Evolutionary conservation across 2,888 invertebrate species (phyloP), one percentile per base, ranked within the genome.

Genomic region (Netelia melanura): DNA sequence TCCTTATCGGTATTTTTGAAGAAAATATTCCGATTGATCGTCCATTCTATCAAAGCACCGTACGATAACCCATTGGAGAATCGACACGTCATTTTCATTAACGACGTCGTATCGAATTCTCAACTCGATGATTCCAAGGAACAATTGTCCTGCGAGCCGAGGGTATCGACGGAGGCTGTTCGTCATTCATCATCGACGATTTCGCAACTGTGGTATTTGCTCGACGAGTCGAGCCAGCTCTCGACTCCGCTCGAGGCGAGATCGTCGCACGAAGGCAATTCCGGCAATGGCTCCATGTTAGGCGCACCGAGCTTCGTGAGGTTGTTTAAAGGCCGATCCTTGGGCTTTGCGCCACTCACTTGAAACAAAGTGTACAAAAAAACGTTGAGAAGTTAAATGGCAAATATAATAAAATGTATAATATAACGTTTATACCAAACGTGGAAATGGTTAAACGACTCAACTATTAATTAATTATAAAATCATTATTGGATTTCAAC

Each of bases 151-250:
- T 78, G 85, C 30, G 85, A 79, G 79, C 85, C 79, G 67, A 85
- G 85, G 61, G 85, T 81, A 81, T 83, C 78, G 86, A 81, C 71
- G 72, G 85, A 85, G 79, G 85, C 79, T 23, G 80, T 87, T 77
- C 87, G 89, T 81, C 95, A 95, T 87, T 96, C 95, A 82, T 95
- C 95, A 87, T 97, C 96, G 0, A 96, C 96, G 14, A 96, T 95
- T 93, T 97, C 97, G 89, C 97, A 97, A 91, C 97, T 97, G 91
- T 97, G 97, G 91, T 96, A 97, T 90, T 97, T 97, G 54, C 96
- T 97, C 81, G 96, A 96, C 0, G 96, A 96, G 89, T 97, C 97
- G 23, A 96, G 94, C 95, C 96, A 97, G 90, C 96, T 96, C 90
- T 97, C 97, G 0, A 96, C 96, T 6, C 95, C 95, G 81, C 95